Percentiles rank a stretch among this genome's conserved stretches.
Evolutionary conservation across 2,888 invertebrate species (phyloP).

Genomic region (Harpagoxenus sublaevis): DNA sequence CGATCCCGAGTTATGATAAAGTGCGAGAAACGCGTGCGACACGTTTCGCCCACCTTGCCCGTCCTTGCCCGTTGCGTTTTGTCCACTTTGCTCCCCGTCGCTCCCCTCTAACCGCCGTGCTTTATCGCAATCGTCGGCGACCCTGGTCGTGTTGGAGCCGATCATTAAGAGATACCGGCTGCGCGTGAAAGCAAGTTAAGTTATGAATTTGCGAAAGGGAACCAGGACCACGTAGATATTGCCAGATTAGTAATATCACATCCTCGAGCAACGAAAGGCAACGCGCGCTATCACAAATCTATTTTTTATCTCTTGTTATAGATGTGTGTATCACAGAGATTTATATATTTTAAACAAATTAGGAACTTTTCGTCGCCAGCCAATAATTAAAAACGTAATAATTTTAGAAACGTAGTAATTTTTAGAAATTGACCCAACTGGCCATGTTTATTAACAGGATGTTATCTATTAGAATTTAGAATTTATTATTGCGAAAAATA

Average conservation of each 20-base stretch:
- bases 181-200: slow-evolving; percentile 6
- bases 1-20: slow-evolving; percentile 71
- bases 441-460: too few relatives aligned
- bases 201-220: slow-evolving; percentile 7
- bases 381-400: too few relatives aligned
- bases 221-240: background rate
- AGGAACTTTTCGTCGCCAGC: too few relatives aligned
- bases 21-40: slow-evolving; percentile 73
- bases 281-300: background rate
- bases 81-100: slow-evolving; percentile 55
- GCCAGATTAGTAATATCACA: background rate
- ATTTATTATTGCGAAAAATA: too few relatives aligned
- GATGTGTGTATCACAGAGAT: background rate
- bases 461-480: too few relatives aligned
- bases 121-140: slow-evolving; percentile 63
- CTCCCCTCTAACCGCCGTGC: slow-evolving; percentile 37
- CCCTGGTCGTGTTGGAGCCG: slow-evolving; percentile 47
- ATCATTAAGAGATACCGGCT: slow-evolving; percentile 48
- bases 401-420: too few relatives aligned
- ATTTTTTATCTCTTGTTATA: background rate
- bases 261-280: background rate
- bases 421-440: too few relatives aligned
- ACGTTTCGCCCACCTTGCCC: slow-evolving; percentile 63
- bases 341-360: background rate
- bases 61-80: slow-evolving; percentile 62